Percentiles rank a stretch among this genome's conserved stretches.
These are phyloP conservation scores for Procambarus virginalis DNA, from an alignment of 1,140 invertebrate species.

Conservation along the genomic window DNA sequence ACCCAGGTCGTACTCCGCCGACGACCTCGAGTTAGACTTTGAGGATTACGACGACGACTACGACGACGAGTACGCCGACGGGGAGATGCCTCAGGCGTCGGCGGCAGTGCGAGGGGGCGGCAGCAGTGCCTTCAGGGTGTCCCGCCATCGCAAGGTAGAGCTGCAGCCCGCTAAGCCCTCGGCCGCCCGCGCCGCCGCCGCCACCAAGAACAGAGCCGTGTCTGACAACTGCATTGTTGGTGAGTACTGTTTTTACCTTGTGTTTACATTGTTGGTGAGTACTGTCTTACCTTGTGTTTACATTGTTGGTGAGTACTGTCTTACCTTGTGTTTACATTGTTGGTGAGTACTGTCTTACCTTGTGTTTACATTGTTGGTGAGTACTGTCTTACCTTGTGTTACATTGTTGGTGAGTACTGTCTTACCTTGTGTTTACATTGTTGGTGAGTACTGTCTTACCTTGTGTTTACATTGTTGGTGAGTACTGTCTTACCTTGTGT, in stretches of 20 bases:
- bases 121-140: slow-evolving; percentile 74
- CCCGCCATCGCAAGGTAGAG: slow-evolving; percentile 75
- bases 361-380: too few relatives aligned
- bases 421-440: too few relatives aligned
- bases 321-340: too few relatives aligned
- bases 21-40: slow-evolving; percentile 37
- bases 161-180: slow-evolving; percentile 72
- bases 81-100: slow-evolving; percentile 71
- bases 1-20: slow-evolving; percentile 53
- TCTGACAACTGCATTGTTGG: slow-evolving; percentile 55
- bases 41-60: slow-evolving; percentile 46
- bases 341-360: too few relatives aligned
- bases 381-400: too few relatives aligned
- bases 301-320: too few relatives aligned
- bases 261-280: too few relatives aligned
- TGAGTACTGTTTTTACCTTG: slow-evolving; percentile 11
- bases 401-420: too few relatives aligned
- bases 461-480: too few relatives aligned
- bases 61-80: slow-evolving; percentile 33
- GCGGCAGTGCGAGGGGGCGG: slow-evolving; percentile 72
- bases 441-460: too few relatives aligned
- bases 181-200: neutral
- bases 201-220: slow-evolving; percentile 36
- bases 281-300: too few relatives aligned
- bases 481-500: too few relatives aligned